A percentile compares a stretch with the other conserved stretches of the same genome.
Evolutionary conservation across 2,113 vertebrate genomes (phyloP).

Genomic region (Leptosomus discolor): DNA sequence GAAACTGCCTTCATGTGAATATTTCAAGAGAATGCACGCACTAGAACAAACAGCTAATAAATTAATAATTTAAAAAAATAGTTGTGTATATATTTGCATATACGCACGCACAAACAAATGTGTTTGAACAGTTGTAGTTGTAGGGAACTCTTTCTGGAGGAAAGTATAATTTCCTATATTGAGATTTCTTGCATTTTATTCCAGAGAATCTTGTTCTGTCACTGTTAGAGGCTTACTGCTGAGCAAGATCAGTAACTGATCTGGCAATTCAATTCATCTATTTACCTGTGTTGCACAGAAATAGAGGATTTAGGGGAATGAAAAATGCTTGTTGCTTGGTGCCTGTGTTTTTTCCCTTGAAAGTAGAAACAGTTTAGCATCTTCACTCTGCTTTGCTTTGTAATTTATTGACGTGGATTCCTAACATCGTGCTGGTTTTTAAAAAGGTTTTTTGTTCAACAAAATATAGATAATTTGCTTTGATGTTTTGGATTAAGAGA

Average conservation of each 20-base stretch:
- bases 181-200: background rate
- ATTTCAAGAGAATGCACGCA: background rate
- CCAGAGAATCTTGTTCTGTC: background rate
- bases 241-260: background rate
- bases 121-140: background rate
- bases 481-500: background rate
- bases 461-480: background rate
- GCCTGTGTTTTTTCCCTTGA: background rate
- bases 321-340: background rate
- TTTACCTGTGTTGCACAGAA: background rate
- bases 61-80: background rate
- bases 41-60: background rate
- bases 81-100: accelerated
- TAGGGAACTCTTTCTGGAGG: background rate
- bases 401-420: background rate
- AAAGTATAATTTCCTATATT: background rate
- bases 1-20: background rate
- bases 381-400: background rate
- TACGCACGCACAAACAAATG: too few relatives aligned
- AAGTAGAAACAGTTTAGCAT: background rate
- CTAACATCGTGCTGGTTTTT: background rate
- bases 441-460: background rate
- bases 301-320: background rate
- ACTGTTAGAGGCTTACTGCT: background rate
- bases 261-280: background rate